phyloP scores from a whole-genome alignment of 2,888 invertebrate genomes.

The Drosophila testacea region DNA sequence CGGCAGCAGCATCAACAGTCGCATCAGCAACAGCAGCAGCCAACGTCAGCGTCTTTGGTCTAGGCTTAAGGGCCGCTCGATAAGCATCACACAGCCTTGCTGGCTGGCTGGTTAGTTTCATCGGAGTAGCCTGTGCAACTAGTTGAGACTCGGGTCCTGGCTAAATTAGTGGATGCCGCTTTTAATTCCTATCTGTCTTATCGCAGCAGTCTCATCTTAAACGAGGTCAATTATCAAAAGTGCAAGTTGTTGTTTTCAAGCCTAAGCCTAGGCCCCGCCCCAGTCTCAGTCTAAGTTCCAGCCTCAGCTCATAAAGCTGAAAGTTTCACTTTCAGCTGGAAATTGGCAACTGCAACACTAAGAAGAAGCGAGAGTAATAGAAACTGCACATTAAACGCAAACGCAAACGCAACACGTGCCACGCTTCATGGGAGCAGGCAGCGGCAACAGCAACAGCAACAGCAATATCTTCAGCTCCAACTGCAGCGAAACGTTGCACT shows the following conservation, averaged over 20 bases:
- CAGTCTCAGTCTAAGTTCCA: slow-evolving; percentile 6
- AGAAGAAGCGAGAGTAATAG: slow-evolving; percentile 75
- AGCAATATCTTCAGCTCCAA: slow-evolving; percentile 25
- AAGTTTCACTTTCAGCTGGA: slow-evolving; percentile 76
- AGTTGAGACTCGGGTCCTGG: slow-evolving; percentile 32
- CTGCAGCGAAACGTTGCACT: slow-evolving; percentile 63
- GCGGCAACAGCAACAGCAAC: slow-evolving; percentile 11
- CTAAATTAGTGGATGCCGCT: slow-evolving; percentile 82
- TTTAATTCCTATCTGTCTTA: slow-evolving; percentile 77
- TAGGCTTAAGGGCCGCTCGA: slow-evolving; percentile 79
- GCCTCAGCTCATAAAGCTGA: slow-evolving; percentile 62
- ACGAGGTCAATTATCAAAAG: slow-evolving; percentile 82
- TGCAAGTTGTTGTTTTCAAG: slow-evolving; percentile 66
- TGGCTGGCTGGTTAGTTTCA: slow-evolving; percentile 24
- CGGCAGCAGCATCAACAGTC: slow-evolving; percentile 39
- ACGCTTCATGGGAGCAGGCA: slow-evolving; percentile 76
- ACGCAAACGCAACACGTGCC: slow-evolving; percentile 72
- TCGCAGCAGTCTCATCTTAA: slow-evolving; percentile 72
- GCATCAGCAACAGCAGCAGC: slow-evolving; percentile 35
- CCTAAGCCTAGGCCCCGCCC: slow-evolving; percentile 22
- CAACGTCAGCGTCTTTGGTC: slow-evolving; percentile 67
- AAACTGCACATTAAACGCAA: slow-evolving; percentile 79
- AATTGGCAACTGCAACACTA: slow-evolving; percentile 43
- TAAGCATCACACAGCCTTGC: slow-evolving; percentile 71
- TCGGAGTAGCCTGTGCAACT: slow-evolving; percentile 15